Percentiles rank a stretch among this genome's conserved stretches.
phyloP scores from a whole-genome alignment of 2,113 vertebrate species.

The Pimephales promelas region DNA sequence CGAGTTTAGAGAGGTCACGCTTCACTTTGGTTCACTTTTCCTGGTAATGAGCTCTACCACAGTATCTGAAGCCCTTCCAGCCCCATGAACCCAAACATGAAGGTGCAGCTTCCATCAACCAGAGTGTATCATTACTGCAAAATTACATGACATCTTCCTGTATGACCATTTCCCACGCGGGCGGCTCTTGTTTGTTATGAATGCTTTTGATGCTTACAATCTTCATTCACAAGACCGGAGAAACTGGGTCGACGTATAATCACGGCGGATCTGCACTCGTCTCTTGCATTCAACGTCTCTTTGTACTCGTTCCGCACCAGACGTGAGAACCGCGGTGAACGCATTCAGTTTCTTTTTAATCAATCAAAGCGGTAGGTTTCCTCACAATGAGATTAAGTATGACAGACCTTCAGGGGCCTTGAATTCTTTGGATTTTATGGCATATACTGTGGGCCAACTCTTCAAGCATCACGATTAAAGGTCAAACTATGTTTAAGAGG shows the following conservation, averaged over 20 bases:
- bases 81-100: slow-evolving; percentile 9
- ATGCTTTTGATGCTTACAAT: slow-evolving; percentile 43
- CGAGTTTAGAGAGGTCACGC: not conserved
- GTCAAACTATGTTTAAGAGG: slow-evolving; percentile 10
- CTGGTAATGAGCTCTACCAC: slow-evolving; percentile 39
- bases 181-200: not conserved
- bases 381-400: slow-evolving; percentile 14
- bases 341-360: not conserved
- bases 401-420: slow-evolving; percentile 20
- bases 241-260: slow-evolving; percentile 33
- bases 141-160: slow-evolving; percentile 41
- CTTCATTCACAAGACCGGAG: not conserved
- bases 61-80: slow-evolving; percentile 34
- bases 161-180: slow-evolving; percentile 17
- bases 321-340: not conserved
- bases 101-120: slow-evolving; percentile 34
- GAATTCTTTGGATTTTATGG: not conserved
- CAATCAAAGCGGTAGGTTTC: slow-evolving; percentile 14
- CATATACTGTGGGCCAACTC: too few relatives aligned
- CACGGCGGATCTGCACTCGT: slow-evolving; percentile 6
- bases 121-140: slow-evolving; percentile 54
- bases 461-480: slow-evolving; percentile 26
- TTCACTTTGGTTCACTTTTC: slow-evolving; percentile 27
- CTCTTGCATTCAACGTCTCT: slow-evolving; percentile 12
- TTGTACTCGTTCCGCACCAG: not conserved